phyloP scores from a whole-genome alignment of 2,113 vertebrate species.

The Glaucomys volans region DNA sequence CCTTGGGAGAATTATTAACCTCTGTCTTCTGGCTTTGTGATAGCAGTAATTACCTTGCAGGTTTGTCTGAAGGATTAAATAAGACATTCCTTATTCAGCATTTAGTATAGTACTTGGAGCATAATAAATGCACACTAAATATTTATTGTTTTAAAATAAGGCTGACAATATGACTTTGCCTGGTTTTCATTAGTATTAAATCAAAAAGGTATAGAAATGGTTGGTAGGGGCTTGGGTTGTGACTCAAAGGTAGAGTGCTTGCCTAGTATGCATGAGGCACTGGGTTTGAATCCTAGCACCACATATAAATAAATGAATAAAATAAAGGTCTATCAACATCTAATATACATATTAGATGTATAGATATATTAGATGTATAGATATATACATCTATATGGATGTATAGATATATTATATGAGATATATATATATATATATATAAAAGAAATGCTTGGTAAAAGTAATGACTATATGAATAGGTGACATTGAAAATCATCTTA shows the following conservation, averaged over 20 bases:
- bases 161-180: not conserved
- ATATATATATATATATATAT: too few species aligned
- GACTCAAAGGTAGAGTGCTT: too few species aligned
- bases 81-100: not conserved
- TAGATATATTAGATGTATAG: too few species aligned
- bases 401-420: too few species aligned
- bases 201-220: not conserved
- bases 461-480: slow-evolving; percentile 6
- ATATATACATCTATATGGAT: too few species aligned
- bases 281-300: too few species aligned
- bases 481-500: slow-evolving; percentile 20
- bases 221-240: not conserved
- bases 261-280: too few species aligned
- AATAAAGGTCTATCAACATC: too few species aligned
- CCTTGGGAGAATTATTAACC: not conserved
- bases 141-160: not conserved
- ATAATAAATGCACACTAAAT: not conserved
- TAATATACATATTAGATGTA: too few species aligned
- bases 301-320: too few species aligned
- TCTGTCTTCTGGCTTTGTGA: not conserved
- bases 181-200: slow-evolving; percentile 17
- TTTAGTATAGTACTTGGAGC: not conserved
- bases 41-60: not conserved
- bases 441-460: slow-evolving; percentile 48
- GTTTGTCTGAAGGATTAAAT: not conserved